These are phyloP conservation scores for Xiphorhynchus erythropygius DNA, from an alignment of 2,797 vertebrate species.

Conservation along the genomic window DNA sequence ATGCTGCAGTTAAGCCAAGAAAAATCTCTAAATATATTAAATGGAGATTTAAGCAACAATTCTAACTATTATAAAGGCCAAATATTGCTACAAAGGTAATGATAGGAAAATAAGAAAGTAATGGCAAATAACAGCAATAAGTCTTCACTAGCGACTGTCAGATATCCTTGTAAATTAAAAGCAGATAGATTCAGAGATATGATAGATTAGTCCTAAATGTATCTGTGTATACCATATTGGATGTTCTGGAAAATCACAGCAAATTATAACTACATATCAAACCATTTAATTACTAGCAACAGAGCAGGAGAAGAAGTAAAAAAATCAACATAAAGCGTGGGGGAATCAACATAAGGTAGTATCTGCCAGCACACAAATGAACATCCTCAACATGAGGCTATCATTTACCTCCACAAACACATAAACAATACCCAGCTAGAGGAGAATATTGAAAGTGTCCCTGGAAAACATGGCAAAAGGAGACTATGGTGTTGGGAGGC, in stretches of 20 bases:
- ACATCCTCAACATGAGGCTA: not conserved
- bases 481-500: not conserved
- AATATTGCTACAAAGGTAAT: not conserved
- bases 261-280: not conserved
- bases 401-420: not conserved
- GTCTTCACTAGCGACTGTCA: not conserved
- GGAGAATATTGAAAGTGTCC: not conserved
- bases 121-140: not conserved
- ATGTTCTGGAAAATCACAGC: not conserved
- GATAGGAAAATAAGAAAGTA: not conserved
- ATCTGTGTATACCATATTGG: not conserved
- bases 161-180: not conserved
- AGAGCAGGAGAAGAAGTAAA: not conserved
- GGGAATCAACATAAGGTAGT: not conserved
- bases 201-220: not conserved
- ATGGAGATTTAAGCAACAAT: not conserved
- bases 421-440: not conserved
- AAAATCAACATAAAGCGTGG: not conserved
- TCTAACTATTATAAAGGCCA: not conserved
- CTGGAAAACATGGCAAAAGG: not conserved
- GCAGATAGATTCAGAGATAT: not conserved
- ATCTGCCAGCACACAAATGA: not conserved
- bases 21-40: not conserved
- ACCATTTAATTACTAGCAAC: not conserved
- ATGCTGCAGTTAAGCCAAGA: not conserved